phyloP scores from a whole-genome alignment of 2,888 invertebrate species.

The Lottia gigantea region DNA sequence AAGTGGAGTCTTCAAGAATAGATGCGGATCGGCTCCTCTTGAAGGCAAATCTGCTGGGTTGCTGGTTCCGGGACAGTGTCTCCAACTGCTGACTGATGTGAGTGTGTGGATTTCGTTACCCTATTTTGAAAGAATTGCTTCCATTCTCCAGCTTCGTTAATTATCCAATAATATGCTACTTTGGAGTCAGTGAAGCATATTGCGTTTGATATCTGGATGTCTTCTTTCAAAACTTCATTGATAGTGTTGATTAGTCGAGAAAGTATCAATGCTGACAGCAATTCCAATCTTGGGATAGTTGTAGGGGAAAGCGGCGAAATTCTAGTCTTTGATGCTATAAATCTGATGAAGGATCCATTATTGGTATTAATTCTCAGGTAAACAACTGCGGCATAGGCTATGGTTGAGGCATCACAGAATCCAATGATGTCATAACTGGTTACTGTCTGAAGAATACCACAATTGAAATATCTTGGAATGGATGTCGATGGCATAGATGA shows the following conservation, averaged over 20 bases:
- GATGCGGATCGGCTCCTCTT: not conserved
- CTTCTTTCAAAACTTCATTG: not conserved
- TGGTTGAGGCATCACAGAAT: not conserved
- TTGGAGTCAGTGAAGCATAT: not conserved
- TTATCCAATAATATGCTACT: not conserved
- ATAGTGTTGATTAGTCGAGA: not conserved
- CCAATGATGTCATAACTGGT: not conserved
- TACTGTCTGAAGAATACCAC: no score
- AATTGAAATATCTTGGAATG: no score
- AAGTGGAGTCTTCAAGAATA: not conserved
- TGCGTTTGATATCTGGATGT: not conserved
- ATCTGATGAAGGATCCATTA: not conserved
- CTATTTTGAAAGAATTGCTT: conserved; percentile 1
- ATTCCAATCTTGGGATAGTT: not conserved
- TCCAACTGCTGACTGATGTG: not conserved
- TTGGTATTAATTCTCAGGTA: not conserved
- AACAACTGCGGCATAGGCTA: conserved; percentile 1
- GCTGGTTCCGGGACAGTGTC: not conserved
- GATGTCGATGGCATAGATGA: not conserved
- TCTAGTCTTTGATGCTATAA: not conserved
- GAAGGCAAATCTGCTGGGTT: conserved; percentile 3
- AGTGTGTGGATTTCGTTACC: conserved; percentile 3
- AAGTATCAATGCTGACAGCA: no score
- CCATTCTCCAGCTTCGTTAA: not conserved
- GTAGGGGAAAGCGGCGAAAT: not conserved